Percentiles rank a stretch among this genome's conserved stretches.
Conservation (phyloP, 2,888 invertebrate genomes). For the Enoplolaimus lenunculus region DNA sequence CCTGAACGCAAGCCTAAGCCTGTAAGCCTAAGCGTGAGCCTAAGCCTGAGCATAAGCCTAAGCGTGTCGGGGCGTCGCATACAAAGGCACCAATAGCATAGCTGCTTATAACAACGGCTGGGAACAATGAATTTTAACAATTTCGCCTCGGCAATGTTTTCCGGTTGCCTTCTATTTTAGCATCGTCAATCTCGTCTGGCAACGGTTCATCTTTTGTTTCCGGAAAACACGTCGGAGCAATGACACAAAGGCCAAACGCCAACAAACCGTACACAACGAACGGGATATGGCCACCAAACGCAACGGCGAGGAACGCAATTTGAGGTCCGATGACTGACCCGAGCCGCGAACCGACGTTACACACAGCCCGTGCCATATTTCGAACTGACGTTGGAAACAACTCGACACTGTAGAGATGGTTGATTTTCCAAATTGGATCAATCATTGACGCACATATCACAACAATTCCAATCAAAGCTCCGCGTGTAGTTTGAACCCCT, state of each 20-base stretch:
- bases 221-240: conserved; percentile 16
- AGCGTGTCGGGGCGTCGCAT: too few relatives aligned
- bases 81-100: too few relatives aligned
- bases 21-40: too few relatives aligned
- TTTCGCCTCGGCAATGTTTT: too few relatives aligned
- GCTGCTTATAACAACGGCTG: too few relatives aligned
- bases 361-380: conserved; percentile 25
- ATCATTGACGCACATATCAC: conserved; percentile 20
- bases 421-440: conserved; percentile 24
- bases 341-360: conserved; percentile 24
- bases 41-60: too few relatives aligned
- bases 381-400: conserved; percentile 25
- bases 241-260: conserved; percentile 7
- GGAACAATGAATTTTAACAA: too few relatives aligned
- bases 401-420: conserved; percentile 23
- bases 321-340: conserved; percentile 23
- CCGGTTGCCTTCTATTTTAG: too few relatives aligned
- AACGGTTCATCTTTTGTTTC: conserved; percentile 22
- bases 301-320: conserved; percentile 5
- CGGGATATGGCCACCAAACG: conserved; percentile 15
- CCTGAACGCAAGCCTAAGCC: too few relatives aligned
- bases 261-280: conserved; percentile 22
- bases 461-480: conserved; percentile 8
- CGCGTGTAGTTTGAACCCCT: neutral
- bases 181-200: too few relatives aligned